These are phyloP conservation scores for Perca schrenkii DNA, from an alignment of 2,113 vertebrate species.

Conservation along the genomic window DNA sequence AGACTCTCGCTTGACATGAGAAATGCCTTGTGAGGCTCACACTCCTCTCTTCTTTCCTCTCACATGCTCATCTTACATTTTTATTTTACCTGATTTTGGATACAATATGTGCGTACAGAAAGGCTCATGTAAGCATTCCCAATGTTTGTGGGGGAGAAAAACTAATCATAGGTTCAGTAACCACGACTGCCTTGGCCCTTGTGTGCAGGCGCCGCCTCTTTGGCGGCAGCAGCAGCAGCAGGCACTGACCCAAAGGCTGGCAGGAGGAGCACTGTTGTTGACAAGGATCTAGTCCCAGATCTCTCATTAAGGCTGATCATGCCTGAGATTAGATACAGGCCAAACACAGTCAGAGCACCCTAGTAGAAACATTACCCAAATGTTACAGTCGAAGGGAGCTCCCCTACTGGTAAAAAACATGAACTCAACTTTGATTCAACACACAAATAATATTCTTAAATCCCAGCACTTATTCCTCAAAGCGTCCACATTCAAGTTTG, in stretches of 20 bases:
- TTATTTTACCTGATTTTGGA: constrained; percentile 33
- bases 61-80: constrained; percentile 22
- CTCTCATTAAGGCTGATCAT: constrained; percentile 76
- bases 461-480: not conserved
- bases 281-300: constrained; percentile 72
- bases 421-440: constrained; percentile 19
- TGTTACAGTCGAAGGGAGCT: constrained; percentile 32
- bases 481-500: not conserved
- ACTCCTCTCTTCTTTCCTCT: constrained; percentile 19
- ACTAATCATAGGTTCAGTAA: constrained; percentile 72
- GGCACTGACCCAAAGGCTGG: constrained; percentile 68
- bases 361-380: constrained; percentile 47
- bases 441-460: not conserved
- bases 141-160: constrained; percentile 66
- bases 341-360: constrained; percentile 53
- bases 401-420: constrained; percentile 52
- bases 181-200: constrained; percentile 55
- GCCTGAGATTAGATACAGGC: constrained; percentile 69
- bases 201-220: constrained; percentile 62
- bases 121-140: constrained; percentile 47
- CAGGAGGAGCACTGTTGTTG: constrained; percentile 71
- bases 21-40: constrained; percentile 11
- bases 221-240: constrained; percentile 61
- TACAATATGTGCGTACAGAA: constrained; percentile 40
- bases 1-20: constrained; percentile 12